phyloP scores from a whole-genome alignment of 2,888 invertebrate genomes.

The Tethea ocularis region DNA sequence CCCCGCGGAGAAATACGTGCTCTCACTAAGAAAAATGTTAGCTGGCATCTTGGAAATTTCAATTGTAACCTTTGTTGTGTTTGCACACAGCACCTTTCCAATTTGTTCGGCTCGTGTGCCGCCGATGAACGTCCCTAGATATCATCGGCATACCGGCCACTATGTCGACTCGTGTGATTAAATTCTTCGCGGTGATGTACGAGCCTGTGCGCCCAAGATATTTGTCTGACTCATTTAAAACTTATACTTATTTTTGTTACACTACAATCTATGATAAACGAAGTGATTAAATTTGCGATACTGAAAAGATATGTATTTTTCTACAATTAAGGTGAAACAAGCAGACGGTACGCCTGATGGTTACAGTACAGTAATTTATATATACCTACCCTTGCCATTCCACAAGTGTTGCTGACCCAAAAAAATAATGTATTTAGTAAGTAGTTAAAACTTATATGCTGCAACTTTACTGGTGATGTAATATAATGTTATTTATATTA shows the following conservation, averaged over 20 bases:
- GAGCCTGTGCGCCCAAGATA: conserved; percentile 51
- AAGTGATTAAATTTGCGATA: conserved; percentile 9
- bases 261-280: conserved; percentile 10
- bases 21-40: conserved; percentile 73
- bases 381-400: too few species aligned
- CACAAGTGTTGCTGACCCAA: too few species aligned
- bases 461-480: not conserved
- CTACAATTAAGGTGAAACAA: too few species aligned
- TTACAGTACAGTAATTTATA: too few species aligned
- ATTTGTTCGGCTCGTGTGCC: conserved; percentile 71
- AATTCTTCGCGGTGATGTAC: conserved; percentile 71
- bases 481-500: conserved; percentile 35
- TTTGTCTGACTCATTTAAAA: conserved; percentile 52
- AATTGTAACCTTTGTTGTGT: conserved; percentile 76
- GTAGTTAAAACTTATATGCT: too few species aligned
- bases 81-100: conserved; percentile 64
- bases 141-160: conserved; percentile 73
- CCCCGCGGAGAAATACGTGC: conserved; percentile 72
- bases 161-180: conserved; percentile 74
- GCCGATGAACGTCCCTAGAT: conserved; percentile 69
- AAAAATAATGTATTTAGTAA: too few species aligned
- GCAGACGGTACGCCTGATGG: too few species aligned
- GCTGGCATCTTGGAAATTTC: conserved; percentile 79
- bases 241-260: conserved; percentile 38
- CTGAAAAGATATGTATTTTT: too few species aligned